Evolutionary conservation across 2,113 vertebrate species (phyloP), one percentile per base, ranked within the genome.

Genomic region (Dicaeum eximium): DNA sequence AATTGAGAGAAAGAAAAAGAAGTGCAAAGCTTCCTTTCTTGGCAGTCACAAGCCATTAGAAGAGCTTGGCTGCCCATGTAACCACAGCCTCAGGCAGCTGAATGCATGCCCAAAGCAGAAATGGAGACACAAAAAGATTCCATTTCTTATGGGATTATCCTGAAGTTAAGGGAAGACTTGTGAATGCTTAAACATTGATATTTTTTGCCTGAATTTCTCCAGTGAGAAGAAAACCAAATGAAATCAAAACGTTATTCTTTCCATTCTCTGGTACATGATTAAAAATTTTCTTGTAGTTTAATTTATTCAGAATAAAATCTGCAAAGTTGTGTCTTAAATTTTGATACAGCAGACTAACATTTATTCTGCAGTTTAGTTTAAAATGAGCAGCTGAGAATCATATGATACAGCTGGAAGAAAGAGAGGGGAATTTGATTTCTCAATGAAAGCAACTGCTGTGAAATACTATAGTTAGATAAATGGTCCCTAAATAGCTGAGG

Each of bases 81-180:
- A 89, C 79, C 45, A 86, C 66, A 73, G 70, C 85, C 78, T 95
- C 58, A 50, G 90, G 88, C 74, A 90, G 58, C 62, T 86, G 85
- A 93, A 72, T 77, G 33, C 42, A 35, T 50, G 58, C 81, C 66
- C 71, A 94, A 79, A 94, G 58, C 54, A 93, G 74, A 93, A 94
- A 86, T 17, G 42, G 42, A 88, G 37, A 80, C 62, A 77, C 45
- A 86, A 93, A 82, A 64, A 57, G 51, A 79, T 81, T 80, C 65
- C 15, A 19, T 44, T 64, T 25, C 28, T 89, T 84, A 67, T 51
- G 56, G 73, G 66, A 75, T 93, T 96, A 73, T 73, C 11, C 50
- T 80, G 62, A 81, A 75, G 12, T 57, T 53, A 24, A 82, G 31
- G 60, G 67, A 91, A 86, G 53, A 72, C 18, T 93, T 86, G 23